Base-by-base conservation (phyloP, 1,140 invertebrate species). In the Wiebesia pumilae region DNA sequence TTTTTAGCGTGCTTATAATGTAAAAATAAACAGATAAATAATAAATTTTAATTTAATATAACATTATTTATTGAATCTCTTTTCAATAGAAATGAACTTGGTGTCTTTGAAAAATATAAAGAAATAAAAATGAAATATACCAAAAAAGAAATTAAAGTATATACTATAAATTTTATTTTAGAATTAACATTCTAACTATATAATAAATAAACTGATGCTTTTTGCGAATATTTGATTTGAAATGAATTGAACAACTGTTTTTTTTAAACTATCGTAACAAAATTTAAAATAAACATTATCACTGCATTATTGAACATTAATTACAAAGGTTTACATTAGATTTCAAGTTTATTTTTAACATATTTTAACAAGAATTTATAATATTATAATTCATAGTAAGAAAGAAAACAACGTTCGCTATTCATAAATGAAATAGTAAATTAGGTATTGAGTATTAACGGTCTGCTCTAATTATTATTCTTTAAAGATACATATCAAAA, bases 271-370 rank as follows among this genome's bases (percentile, higher is more conserved):
- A 33, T 38, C 19, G 16, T 33, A 62, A 80, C 0, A 80, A 62
- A 54, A 80, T 58, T 30, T 30, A 35, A 80, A 80, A 24, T 33
- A 33, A 30, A 62, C 12, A 80, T 14, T 35, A 43, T 1, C 78
- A 54, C 33, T 40, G 4, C 27, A 9, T 14, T 65, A 16, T 81
- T 65, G 0, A 62, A 40, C 1, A 67, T 81, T 65, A 62, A 58
- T 81, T 81, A 35, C 58, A 51, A 88, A 90, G 89, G 86, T 89
- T 90, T 89, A 89, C 89, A 87, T 90, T 83, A 88, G 89, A 90
- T 90, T 88, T 87, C 85, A 71, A 82, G 30, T 51, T 79, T 14
- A 16, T 78, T 73, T 54, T 27, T 75, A 73, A 16, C 16, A 27
- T 43, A 75, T 2, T 10, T 43, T n/a, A 75, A 40, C 16, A n/a